Percentiles rank a stretch among this genome's conserved stretches.
These are phyloP conservation scores for Pammene aurita DNA, from an alignment of 2,888 invertebrate genomes.

Conservation along the genomic window DNA sequence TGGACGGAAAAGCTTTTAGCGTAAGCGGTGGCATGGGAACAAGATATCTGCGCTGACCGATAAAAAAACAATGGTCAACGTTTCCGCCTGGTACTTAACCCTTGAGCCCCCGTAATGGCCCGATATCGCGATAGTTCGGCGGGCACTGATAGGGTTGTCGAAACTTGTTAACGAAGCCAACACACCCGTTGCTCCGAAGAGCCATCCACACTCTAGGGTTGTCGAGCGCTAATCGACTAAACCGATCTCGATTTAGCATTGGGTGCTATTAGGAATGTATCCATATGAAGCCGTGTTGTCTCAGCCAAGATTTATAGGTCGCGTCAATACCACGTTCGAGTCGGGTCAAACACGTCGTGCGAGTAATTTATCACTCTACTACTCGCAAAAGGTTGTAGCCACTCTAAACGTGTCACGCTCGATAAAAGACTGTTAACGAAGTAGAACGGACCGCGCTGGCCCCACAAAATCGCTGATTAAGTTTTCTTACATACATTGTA, in stretches of 20 bases:
- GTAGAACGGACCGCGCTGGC: slow-evolving; percentile 30
- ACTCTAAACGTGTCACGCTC: slow-evolving; percentile 36
- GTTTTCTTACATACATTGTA: slow-evolving; percentile 14
- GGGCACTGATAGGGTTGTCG: slow-evolving; percentile 29
- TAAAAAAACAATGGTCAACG: slow-evolving; percentile 36
- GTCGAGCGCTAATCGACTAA: slow-evolving; percentile 29
- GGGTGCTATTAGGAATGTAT: slow-evolving; percentile 21
- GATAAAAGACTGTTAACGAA: slow-evolving; percentile 34
- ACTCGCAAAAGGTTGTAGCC: slow-evolving; percentile 36
- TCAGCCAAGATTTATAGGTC: slow-evolving; percentile 33
- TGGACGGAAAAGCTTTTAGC: slow-evolving; percentile 41
- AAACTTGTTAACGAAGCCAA: slow-evolving; percentile 37
- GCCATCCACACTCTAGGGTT: slow-evolving; percentile 18
- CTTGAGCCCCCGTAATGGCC: slow-evolving; percentile 13
- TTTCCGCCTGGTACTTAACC: slow-evolving; percentile 18
- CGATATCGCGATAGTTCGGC: slow-evolving; percentile 13
- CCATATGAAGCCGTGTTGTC: slow-evolving; percentile 36
- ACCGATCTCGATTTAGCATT: slow-evolving; percentile 23
- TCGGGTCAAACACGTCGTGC: slow-evolving; percentile 35
- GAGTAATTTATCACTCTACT: slow-evolving; percentile 38
- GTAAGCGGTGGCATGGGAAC: slow-evolving; percentile 30
- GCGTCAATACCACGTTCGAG: slow-evolving; percentile 37
- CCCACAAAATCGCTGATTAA: slow-evolving; percentile 28
- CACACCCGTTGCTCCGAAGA: too few species aligned
- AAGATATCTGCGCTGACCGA: slow-evolving; percentile 20